Conservation (phyloP, 2,113 vertebrate genomes). For the Thunnus maccoyii region DNA sequence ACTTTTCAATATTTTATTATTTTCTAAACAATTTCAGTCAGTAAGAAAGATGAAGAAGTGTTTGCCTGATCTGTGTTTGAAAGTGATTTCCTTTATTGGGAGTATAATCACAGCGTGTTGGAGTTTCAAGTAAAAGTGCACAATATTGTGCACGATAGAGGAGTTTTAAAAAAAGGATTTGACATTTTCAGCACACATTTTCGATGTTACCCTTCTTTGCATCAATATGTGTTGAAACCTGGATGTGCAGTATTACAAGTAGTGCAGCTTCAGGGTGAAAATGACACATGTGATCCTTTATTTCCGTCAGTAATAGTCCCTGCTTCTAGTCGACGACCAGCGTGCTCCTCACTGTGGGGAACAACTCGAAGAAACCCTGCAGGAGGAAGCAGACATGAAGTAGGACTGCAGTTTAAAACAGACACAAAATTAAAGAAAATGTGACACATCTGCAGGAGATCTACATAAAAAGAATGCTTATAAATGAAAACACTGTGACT, state of each 20-base stretch:
- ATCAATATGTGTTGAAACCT: background rate
- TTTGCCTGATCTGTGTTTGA: background rate
- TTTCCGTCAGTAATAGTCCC: background rate
- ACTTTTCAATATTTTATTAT: conserved; percentile 18
- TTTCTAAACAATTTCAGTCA: conserved; percentile 20
- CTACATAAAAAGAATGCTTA: no score
- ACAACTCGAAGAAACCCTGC: conserved; percentile 95
- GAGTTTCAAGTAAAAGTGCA: background rate
- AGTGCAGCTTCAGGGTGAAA: background rate
- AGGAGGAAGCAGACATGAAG: conserved; percentile 48
- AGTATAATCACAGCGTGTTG: background rate
- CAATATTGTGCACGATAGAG: no score
- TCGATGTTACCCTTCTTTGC: no score
- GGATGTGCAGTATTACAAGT: background rate
- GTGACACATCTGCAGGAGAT: background rate
- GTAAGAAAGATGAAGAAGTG: conserved; percentile 16
- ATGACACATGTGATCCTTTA: background rate
- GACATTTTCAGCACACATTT: background rate
- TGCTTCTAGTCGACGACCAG: conserved; percentile 86
- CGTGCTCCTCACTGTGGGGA: conserved; percentile 85
- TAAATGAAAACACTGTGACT: no score
- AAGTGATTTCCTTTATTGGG: background rate
- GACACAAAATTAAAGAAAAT: background rate
- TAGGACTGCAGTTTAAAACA: background rate
- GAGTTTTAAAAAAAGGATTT: background rate